Evolutionary conservation across 1,140 invertebrate species (phyloP).

Genomic region (Drosophila pachea): DNA sequence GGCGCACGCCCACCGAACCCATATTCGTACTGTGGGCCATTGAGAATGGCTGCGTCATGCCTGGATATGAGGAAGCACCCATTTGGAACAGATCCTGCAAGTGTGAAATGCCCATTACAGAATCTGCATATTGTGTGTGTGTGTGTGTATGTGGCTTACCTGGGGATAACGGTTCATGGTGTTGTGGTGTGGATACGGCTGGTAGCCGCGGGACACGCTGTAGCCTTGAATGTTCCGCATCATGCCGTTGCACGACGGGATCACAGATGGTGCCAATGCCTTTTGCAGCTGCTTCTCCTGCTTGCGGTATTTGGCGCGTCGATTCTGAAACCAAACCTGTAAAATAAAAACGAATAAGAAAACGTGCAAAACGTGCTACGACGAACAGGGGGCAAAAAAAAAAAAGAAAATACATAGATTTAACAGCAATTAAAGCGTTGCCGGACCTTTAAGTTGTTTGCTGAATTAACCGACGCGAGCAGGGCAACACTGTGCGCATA

Average conservation of each 20-base stretch:
- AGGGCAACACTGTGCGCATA: conserved; percentile 9
- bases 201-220: conserved; percentile 88
- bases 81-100: conserved; percentile 85
- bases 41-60: conserved; percentile 95
- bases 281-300: conserved; percentile 99
- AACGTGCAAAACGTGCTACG: not conserved
- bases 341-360: conserved; percentile 17
- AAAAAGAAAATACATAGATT: not conserved
- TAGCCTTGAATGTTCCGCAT: conserved; percentile 98
- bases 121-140: not conserved
- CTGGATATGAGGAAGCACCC: conserved; percentile 92
- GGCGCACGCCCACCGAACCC: conserved; percentile 91
- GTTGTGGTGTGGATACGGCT: conserved; percentile 95
- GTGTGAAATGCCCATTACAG: not conserved
- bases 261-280: conserved; percentile 91
- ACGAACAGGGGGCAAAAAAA: not conserved
- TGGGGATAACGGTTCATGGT: conserved; percentile 97
- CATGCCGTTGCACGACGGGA: conserved; percentile 95
- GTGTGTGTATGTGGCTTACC: conserved; percentile 79
- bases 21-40: conserved; percentile 95
- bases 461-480: conserved; percentile 19
- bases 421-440: conserved; percentile 41
- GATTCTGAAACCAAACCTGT: conserved; percentile 93
- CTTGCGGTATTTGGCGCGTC: conserved; percentile 97
- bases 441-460: conserved; percentile 42